Conservation (phyloP, 30 jellyfish, hydroid and myxozoan genomes). For the Clytia hemisphaerica region DNA sequence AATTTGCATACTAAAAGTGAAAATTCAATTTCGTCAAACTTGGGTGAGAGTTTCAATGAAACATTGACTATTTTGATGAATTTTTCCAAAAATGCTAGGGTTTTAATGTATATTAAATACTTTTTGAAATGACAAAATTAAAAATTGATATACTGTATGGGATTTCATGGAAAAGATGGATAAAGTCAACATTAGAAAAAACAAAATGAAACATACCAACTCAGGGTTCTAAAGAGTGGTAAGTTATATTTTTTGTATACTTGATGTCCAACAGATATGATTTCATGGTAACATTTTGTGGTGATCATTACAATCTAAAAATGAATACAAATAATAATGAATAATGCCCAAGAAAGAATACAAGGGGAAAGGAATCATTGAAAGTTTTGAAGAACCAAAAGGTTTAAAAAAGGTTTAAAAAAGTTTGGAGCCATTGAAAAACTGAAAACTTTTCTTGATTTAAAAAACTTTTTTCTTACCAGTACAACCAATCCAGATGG, state of each 20-base stretch:
- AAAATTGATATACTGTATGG: too few species aligned
- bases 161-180: too few species aligned
- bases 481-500: conserved; percentile 67
- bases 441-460: too few species aligned
- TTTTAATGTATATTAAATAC: too few species aligned
- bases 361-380: too few species aligned
- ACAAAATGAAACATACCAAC: conserved; percentile 54
- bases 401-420: too few species aligned
- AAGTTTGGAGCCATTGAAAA: too few species aligned
- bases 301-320: conserved; percentile 69
- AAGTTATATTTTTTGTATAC: conserved; percentile 73
- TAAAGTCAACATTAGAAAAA: neutral
- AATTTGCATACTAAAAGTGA: too few species aligned
- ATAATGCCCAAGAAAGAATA: too few species aligned
- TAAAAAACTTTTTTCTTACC: conserved; percentile 45
- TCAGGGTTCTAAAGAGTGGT: conserved; percentile 82
- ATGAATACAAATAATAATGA: neutral
- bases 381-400: too few species aligned
- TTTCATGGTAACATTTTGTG: conserved; percentile 87
- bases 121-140: too few species aligned
- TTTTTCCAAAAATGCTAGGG: neutral
- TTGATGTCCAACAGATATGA: conserved; percentile 80
- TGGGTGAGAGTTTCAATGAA: neutral
- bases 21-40: too few species aligned
- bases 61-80: neutral